Base-by-base conservation (phyloP, 1,140 invertebrate genomes). In the Aricia agestis region DNA sequence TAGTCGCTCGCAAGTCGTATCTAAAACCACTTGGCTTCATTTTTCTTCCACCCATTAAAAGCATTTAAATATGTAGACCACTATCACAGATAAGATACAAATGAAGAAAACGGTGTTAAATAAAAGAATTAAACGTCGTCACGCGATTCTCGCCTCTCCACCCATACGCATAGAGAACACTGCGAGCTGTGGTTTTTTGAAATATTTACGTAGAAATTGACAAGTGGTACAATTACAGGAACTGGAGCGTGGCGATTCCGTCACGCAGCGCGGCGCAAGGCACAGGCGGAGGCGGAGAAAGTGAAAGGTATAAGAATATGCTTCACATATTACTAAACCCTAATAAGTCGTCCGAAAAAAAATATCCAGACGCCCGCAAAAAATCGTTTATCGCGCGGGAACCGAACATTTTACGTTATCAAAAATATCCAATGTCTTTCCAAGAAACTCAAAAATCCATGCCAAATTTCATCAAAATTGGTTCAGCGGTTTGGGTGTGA, bases 181-280 rank as follows among this genome's bases (percentile, higher is more conserved):
- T 63, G 61, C 36, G 58, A 41, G 52, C 58, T 61, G 41, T 19
- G 58, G 32, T 59, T 69, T 69, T 81, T 82, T 70, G 76, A 84
- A 85, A 89, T 89, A 82, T 82, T 87, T 89, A 74, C 78, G 85
- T 86, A 87, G 87, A 89, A 89, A 88, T 83, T 88, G 81, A 86
- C 82, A 87, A 85, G 81, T 83, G 75, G 79, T 83, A 83, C 79
- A 81, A 77, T 79, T 76, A 76, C 45, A 68, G 71, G 66, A 87
- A 89, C 76, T 86, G 79, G 87, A 88, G 86, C 87, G 82, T 80
- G 78, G 68, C 78, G 74, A 89, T 88, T 82, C 85, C 85, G 78
- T 81, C 87, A 89, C 85, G 85, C 83, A 82, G 79, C 59, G 67
- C 72, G 75, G 76, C 58, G 70, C 68, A 76, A 81, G 67, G 18